These are phyloP conservation scores for Calliopum simillimum DNA, from an alignment of 2,888 invertebrate genomes.

Conservation along the genomic window DNA sequence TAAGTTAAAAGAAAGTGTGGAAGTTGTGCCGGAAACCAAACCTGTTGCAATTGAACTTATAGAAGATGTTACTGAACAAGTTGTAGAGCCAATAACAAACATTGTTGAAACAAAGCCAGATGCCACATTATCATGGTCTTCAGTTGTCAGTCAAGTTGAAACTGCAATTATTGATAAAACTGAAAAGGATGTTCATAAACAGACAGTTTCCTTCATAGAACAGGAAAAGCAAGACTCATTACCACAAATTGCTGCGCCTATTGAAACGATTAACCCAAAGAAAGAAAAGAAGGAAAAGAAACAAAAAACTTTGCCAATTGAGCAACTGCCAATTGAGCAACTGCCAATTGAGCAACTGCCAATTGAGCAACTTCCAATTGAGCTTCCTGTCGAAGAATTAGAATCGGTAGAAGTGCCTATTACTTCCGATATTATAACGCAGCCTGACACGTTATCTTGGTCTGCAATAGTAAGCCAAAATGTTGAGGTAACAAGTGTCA, in stretches of 20 bases:
- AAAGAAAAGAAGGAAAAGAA: conserved; percentile 33
- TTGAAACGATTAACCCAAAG: conserved; percentile 7
- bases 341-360: neutral
- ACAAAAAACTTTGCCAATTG: conserved; percentile 2
- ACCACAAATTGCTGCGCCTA: conserved; percentile 22
- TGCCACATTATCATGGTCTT: conserved; percentile 32
- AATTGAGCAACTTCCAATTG: neutral
- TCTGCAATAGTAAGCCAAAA: conserved; percentile 44
- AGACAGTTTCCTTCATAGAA: conserved; percentile 17
- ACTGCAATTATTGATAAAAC: neutral
- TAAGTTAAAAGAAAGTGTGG: conserved; percentile 3
- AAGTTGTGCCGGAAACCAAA: neutral
- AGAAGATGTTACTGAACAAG: neutral
- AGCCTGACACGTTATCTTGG: conserved; percentile 45
- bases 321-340: neutral
- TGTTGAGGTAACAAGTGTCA: conserved; percentile 11
- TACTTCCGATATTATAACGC: neutral
- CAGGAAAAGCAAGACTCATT: conserved; percentile 6
- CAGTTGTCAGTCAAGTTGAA: conserved; percentile 26
- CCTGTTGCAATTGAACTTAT: neutral
- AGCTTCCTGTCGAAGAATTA: neutral
- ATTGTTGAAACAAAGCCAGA: neutral
- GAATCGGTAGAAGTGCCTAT: neutral
- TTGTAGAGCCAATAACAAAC: neutral
- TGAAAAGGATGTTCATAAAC: neutral